phyloP scores from a whole-genome alignment of 2,888 invertebrate species.

The Torymus tubicola region DNA sequence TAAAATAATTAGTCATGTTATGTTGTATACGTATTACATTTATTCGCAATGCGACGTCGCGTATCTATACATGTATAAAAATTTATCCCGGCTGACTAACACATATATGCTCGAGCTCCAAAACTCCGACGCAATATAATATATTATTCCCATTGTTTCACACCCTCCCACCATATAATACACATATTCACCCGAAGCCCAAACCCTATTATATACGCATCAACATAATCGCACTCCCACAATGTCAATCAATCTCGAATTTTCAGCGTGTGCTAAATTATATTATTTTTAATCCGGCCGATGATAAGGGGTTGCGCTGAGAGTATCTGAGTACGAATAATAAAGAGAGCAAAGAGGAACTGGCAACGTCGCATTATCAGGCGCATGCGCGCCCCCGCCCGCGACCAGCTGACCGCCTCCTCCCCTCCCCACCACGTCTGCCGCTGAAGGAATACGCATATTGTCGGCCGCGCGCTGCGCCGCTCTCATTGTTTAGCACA shows the following conservation, averaged over 20 bases:
- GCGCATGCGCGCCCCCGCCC: conserved; percentile 30
- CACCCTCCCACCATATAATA: neutral
- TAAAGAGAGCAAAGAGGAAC: neutral
- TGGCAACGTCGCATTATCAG: conserved; percentile 31
- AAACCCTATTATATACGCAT: neutral
- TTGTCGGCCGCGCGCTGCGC: too few relatives aligned
- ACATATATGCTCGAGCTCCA: too few relatives aligned
- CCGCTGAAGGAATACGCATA: conserved; percentile 17
- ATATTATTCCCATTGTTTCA: neutral
- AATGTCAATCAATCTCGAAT: conserved; percentile 15
- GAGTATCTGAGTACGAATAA: too few relatives aligned
- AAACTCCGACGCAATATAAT: too few relatives aligned
- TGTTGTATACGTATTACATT: too few relatives aligned
- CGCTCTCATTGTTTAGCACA: conserved; percentile 69
- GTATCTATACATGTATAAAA: too few relatives aligned
- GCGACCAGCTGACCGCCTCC: too few relatives aligned
- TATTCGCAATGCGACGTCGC: too few relatives aligned
- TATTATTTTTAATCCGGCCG: neutral
- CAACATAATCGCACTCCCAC: neutral
- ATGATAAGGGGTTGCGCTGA: too few relatives aligned
- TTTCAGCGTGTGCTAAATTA: conserved; percentile 13
- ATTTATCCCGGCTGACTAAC: too few relatives aligned
- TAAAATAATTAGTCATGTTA: too few relatives aligned
- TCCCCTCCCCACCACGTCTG: too few relatives aligned
- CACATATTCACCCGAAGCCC: neutral